Evolutionary conservation across 30 jellyfish, hydroid and myxozoan species (phyloP).

Genomic region (Chrysaora quinquecirrha): DNA sequence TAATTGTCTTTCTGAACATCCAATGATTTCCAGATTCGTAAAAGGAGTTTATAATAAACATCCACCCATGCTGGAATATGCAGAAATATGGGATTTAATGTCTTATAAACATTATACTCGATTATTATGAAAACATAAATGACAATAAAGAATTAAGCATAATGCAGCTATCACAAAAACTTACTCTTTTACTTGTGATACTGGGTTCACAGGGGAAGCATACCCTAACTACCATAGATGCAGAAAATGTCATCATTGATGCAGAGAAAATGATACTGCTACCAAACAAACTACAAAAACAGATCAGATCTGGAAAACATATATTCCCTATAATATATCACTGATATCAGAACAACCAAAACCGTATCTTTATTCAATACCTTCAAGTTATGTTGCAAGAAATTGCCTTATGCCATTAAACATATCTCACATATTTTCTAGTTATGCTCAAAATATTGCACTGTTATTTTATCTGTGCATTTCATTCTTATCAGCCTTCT

Average conservation of each 20-base stretch:
- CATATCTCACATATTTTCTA: background rate
- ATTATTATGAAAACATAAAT: background rate
- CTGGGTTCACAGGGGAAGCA: background rate
- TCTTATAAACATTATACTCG: background rate
- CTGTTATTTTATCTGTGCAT: too few relatives aligned
- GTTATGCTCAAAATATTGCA: too few relatives aligned
- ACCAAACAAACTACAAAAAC: background rate
- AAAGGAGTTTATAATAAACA: constrained; percentile 7
- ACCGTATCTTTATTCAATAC: background rate
- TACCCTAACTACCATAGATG: background rate
- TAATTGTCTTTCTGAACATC: background rate
- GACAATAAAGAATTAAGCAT: background rate
- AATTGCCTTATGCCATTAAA: background rate
- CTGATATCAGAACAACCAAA: background rate
- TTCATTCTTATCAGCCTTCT: too few relatives aligned
- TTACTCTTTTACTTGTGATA: background rate
- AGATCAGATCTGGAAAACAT: background rate
- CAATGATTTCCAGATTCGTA: background rate
- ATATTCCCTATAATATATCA: background rate
- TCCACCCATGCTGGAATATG: constrained; percentile 12
- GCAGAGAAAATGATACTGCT: background rate
- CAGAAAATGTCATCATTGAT: background rate
- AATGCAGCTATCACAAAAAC: background rate
- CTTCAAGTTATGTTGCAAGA: background rate
- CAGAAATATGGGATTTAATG: constrained; percentile 13